Percentiles rank a stretch among this genome's conserved stretches.
phyloP scores from a whole-genome alignment of 2,797 vertebrate genomes.

The Clarias pachynema region DNA sequence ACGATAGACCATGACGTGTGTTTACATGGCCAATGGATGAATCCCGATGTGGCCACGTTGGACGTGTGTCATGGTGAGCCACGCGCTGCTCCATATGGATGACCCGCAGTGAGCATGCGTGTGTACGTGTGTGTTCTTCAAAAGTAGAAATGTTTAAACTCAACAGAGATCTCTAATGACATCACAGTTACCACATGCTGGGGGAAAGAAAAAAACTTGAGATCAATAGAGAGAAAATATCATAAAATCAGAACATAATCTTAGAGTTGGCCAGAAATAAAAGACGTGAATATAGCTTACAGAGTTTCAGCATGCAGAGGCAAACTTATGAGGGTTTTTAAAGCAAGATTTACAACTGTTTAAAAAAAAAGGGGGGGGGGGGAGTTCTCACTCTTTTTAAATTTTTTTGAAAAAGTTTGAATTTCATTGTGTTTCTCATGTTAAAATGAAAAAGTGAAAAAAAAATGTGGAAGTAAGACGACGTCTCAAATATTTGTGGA shows the following conservation, averaged over 20 bases:
- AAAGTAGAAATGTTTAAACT: conserved; percentile 30
- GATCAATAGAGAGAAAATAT: conserved; percentile 41
- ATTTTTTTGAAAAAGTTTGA: too few species aligned
- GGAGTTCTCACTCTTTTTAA: neutral
- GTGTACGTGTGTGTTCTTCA: conserved; percentile 35
- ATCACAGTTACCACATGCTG: conserved; percentile 35
- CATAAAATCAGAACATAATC: conserved; percentile 32
- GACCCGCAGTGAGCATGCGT: conserved; percentile 16
- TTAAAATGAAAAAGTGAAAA: neutral
- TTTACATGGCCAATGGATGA: conserved; percentile 41
- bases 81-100: conserved; percentile 17
- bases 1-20: neutral
- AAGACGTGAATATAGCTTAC: neutral
- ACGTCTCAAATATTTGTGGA: neutral
- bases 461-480: neutral
- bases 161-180: conserved; percentile 34
- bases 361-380: neutral
- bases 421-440: neutral
- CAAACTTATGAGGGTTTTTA: neutral
- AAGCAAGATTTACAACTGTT: neutral
- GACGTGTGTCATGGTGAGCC: conserved; percentile 24
- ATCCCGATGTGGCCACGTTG: conserved; percentile 18
- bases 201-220: neutral
- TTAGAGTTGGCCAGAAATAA: neutral
- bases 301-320: neutral